These are phyloP conservation scores for Strigamia maritima DNA, from an alignment of 2,888 invertebrate genomes.

Conservation along the genomic window DNA sequence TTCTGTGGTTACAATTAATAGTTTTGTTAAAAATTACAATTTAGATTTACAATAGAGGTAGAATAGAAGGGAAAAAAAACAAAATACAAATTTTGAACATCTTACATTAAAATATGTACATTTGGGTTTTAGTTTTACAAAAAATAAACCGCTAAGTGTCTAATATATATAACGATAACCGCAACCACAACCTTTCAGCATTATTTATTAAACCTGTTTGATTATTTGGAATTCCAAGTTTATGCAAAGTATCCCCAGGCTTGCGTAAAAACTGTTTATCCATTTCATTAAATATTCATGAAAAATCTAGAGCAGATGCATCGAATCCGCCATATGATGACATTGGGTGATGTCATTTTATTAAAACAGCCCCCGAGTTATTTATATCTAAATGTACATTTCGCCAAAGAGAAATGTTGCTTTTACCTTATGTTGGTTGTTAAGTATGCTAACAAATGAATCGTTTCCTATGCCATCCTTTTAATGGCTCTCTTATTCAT, in stretches of 20 bases:
- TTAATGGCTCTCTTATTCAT: conserved; percentile 8
- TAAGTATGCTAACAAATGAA: conserved; percentile 10
- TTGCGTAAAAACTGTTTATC: conserved; percentile 25
- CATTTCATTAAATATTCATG: conserved; percentile 32
- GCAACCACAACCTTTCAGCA: not conserved
- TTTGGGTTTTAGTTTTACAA: too few species aligned
- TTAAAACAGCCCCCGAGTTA: conserved; percentile 16
- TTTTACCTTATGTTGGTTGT: not conserved
- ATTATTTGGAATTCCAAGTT: conserved; percentile 11
- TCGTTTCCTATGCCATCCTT: conserved; percentile 2
- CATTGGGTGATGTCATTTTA: conserved; percentile 29
- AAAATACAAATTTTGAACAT: too few species aligned
- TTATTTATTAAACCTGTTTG: conserved; percentile 26
- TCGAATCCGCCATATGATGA: conserved; percentile 20
- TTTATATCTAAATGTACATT: conserved; percentile 24
- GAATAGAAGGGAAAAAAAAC: too few species aligned
- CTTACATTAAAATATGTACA: too few species aligned
- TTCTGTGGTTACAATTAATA: too few species aligned
- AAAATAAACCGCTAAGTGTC: too few species aligned
- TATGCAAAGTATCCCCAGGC: conserved; percentile 12
- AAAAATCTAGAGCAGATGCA: conserved; percentile 24
- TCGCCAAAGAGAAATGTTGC: not conserved
- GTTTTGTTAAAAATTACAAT: too few species aligned
- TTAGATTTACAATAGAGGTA: too few species aligned
- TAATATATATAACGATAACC: not conserved